Evolutionary conservation across 2,113 vertebrate species (phyloP).

Genomic region (Scomber japonicus): DNA sequence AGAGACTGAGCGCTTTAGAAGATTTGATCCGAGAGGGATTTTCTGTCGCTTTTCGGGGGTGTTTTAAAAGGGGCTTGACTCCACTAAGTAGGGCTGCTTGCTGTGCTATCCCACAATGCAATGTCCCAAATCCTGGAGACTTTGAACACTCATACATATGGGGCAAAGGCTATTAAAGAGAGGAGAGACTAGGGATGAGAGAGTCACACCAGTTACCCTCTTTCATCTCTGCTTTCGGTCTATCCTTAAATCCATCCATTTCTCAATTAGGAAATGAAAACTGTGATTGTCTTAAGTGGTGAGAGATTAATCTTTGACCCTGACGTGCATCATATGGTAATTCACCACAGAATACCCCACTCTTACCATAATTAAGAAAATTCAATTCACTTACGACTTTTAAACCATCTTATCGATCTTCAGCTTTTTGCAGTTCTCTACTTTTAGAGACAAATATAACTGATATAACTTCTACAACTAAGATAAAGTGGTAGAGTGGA

Average conservation of each 20-base stretch:
- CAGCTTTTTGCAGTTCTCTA: conserved; percentile 48
- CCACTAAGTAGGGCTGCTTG: conserved; percentile 59
- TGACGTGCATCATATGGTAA: conserved; percentile 67
- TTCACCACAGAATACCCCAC: conserved; percentile 66
- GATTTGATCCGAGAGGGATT: conserved; percentile 57
- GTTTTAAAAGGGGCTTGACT: conserved; percentile 61
- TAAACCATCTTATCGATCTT: conserved; percentile 68
- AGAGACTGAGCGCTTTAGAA: conserved; percentile 37
- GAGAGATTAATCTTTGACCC: conserved; percentile 66
- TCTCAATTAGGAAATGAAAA: conserved; percentile 81
- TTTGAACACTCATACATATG: conserved; percentile 57
- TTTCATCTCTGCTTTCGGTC: conserved; percentile 33
- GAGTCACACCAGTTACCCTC: conserved; percentile 36
- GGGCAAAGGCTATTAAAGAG: conserved; percentile 59
- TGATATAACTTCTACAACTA: conserved; percentile 57
- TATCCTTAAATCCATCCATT: conserved; percentile 58
- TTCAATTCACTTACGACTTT: conserved; percentile 78
- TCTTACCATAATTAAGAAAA: conserved; percentile 79
- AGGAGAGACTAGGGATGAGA: conserved; percentile 42
- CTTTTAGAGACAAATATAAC: conserved; percentile 42
- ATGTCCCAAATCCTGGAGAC: conserved; percentile 60
- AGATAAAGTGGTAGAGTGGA: conserved; percentile 58
- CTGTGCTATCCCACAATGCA: conserved; percentile 52
- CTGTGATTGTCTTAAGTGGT: conserved; percentile 53
- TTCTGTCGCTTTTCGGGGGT: conserved; percentile 37